Conservation (phyloP, 2,113 vertebrate genomes). For the Chelonoidis abingdonii region DNA sequence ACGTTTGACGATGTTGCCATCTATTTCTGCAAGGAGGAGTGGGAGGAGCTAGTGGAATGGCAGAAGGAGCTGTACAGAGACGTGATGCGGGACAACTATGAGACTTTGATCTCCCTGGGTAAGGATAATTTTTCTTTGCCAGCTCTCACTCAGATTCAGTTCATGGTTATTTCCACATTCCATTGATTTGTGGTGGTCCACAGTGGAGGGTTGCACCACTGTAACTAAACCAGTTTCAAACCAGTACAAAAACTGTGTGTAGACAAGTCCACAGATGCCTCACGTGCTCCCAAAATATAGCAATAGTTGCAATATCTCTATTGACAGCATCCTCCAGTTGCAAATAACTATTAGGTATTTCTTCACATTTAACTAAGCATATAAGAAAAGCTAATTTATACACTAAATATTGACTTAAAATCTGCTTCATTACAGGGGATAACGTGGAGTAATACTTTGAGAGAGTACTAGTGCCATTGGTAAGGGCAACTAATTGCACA, state of each 20-base stretch:
- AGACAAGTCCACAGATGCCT: not conserved
- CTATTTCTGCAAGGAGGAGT: not conserved
- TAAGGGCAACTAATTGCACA: not conserved
- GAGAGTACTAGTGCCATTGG: too few relatives aligned
- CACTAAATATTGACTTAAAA: not conserved
- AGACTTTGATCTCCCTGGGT: not conserved
- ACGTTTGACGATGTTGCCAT: not conserved
- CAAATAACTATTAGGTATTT: not conserved
- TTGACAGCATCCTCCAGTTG: not conserved
- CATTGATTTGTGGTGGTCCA: not conserved
- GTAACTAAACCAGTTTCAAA: too few relatives aligned
- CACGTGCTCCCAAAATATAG: not conserved
- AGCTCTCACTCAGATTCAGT: not conserved
- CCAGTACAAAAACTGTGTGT: not conserved
- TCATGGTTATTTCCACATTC: not conserved
- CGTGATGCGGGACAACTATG: not conserved
- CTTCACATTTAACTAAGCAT: not conserved
- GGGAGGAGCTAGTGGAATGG: not conserved
- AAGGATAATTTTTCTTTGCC: not conserved
- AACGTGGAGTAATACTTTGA: too few relatives aligned
- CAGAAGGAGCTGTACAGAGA: not conserved
- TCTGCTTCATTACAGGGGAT: not conserved
- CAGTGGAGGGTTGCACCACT: not conserved
- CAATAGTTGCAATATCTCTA: not conserved
- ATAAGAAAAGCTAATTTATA: not conserved